Conservation (phyloP, 2,113 vertebrate genomes). For the Passer montanus region DNA sequence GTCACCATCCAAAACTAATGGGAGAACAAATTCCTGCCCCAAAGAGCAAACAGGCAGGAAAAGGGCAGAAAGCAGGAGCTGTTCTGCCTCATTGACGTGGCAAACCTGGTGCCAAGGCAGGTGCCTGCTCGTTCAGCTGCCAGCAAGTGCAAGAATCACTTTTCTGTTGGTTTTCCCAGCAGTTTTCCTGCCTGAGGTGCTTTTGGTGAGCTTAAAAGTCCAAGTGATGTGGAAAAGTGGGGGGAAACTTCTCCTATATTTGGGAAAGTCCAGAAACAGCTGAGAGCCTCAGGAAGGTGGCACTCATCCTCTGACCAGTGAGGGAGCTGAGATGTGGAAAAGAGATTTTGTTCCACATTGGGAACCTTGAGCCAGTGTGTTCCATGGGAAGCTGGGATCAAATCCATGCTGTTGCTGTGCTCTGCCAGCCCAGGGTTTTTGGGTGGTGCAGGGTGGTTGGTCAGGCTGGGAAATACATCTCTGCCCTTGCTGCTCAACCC, state of each 20-base stretch:
- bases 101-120: not conserved
- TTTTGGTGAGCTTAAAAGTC: not conserved
- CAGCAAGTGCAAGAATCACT: not conserved
- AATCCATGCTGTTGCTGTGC: not conserved
- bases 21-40: not conserved
- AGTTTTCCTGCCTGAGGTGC: not conserved
- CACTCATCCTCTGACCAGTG: accelerated
- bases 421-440: not conserved
- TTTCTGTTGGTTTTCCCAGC: not conserved
- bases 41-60: not conserved
- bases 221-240: not conserved
- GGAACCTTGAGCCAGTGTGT: not conserved
- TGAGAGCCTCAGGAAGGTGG: not conserved
- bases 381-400: not conserved
- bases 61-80: not conserved
- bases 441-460: not conserved
- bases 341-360: not conserved
- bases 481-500: not conserved
- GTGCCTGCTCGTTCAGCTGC: not conserved
- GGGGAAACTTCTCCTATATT: not conserved
- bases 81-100: not conserved
- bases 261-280: not conserved
- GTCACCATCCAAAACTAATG: not conserved
- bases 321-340: not conserved
- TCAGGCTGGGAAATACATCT: not conserved